Evolutionary conservation across 2,888 invertebrate genomes (phyloP), one percentile per base, ranked within the genome.

Genomic region (Drosophila kuntzei): DNA sequence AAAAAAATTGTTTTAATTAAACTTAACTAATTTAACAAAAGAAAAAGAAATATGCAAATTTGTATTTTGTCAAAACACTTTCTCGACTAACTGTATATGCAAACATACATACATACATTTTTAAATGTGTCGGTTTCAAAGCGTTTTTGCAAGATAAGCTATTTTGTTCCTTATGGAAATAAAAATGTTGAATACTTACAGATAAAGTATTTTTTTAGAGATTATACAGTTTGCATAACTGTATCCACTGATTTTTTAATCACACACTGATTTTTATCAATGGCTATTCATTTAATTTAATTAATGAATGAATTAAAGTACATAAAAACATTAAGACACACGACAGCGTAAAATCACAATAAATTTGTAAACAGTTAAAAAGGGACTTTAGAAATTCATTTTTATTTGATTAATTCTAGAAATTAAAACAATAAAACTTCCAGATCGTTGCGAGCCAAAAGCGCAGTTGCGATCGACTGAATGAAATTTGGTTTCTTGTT

Each of bases 81-180:
- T n/a, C n/a, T n/a, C n/a, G n/a, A n/a, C n/a, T n/a, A n/a, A n/a
- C n/a, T n/a, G n/a, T n/a, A n/a, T n/a, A n/a, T n/a, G n/a, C 1
- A 53, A 1, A 16, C 14, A 46, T 25, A 57, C 16, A 36, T 18
- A 58, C 14, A 49, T 36, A 50, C 25, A 41, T 37, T 27, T 12
- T 4, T 22, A 22, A 36, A 36, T 36, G 4, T 37, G 4, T 36
- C 9, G 4, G n/a, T n/a, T n/a, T n/a, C 16, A 16, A 1, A 16
- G 16, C 14, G 9, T 16, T 16, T 36, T 16, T 37, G 37, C 37
- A 14, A 16, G 9, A 8, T 16, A 37, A 41, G 20, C 20, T 20
- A 7, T 20, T 41, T 41, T 0, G 18, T 5, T 18, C 18, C 8
- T 14, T 4, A 22, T 14, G 25, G 9, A 14, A 5, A 44, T 14